Evolutionary conservation across 1,140 invertebrate genomes (phyloP), one percentile per base, ranked within the genome.

Genomic region (Thaumetopoea pityocampa): DNA sequence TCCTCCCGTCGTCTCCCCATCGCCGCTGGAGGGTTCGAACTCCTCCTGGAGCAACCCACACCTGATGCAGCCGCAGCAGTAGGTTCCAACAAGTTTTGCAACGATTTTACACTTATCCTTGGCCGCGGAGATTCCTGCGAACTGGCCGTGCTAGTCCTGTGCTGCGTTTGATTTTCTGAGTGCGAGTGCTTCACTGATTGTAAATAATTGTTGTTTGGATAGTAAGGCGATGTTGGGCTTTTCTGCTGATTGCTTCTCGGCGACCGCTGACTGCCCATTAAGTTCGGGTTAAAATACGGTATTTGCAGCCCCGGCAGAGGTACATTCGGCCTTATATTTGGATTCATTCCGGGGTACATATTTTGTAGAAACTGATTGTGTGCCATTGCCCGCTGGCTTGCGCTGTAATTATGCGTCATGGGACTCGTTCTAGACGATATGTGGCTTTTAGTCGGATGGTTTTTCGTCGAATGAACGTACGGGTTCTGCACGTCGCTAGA

Each of bases 81-180:
- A 8, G 87, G 87, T 44, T 88, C 85, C 58, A 88, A 45, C 15
- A 89, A 67, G 65, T 89, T 88, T 16, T 87, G 86, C 15, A 89
- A 79, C n/a, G 87, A 88, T 51, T 88, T 89, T 19, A 88, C 88
- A 51, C 86, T 88, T 22, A 89, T 87, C 30, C 87, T 61, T 18
- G 88, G 87, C 36, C 87, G 82, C 42, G 86, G 83, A 38, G 87
- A 85, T 15, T 79, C 76, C 45, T 77, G 71, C 6, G 72, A 67
- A 7, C 61, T 45, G n/a, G 66, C 41, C 30, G 60, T 63, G 17
- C 47, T 56, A 19, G 57, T 67, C 9, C 71, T 51, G 14, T 67
- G 58, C 10, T 53, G 56, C 26, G 57, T 36, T 36, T 63, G 58
- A 24, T 45, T 33, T 33, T 83, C 76, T 1, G 66, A 45, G 14